A percentile compares a stretch with the other conserved stretches of the same genome.
Evolutionary conservation across 2,797 vertebrate genomes (phyloP).

Genomic region (Hydrocynus forskahlii): DNA sequence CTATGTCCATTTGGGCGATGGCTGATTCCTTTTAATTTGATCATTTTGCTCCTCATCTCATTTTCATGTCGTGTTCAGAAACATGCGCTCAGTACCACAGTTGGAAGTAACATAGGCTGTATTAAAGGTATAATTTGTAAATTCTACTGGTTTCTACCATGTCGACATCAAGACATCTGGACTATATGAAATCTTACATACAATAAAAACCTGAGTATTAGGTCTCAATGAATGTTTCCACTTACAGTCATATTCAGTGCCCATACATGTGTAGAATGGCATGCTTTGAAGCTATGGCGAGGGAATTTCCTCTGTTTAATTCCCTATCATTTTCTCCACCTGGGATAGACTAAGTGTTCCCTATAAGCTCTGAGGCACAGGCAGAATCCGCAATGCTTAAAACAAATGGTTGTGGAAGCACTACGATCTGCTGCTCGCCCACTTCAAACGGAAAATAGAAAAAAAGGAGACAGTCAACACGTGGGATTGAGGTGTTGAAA

Average conservation of each 20-base stretch:
- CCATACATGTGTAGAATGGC: slow-evolving; percentile 39
- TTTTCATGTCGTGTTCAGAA: not conserved
- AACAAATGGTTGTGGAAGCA: slow-evolving; percentile 61
- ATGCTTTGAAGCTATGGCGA: slow-evolving; percentile 52
- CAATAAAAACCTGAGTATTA: slow-evolving; percentile 5
- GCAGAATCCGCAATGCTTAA: slow-evolving; percentile 58
- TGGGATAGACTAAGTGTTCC: slow-evolving; percentile 48
- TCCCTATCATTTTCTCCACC: slow-evolving; percentile 59
- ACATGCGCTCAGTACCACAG: not conserved
- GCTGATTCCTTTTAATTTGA: not conserved
- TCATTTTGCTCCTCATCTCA: not conserved
- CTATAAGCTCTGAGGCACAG: slow-evolving; percentile 38
- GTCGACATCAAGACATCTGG: not conserved
- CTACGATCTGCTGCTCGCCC: slow-evolving; percentile 57
- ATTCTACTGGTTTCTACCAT: not conserved
- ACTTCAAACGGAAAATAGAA: slow-evolving; percentile 69
- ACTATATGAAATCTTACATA: not conserved
- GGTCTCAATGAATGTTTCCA: slow-evolving; percentile 15
- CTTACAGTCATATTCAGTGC: slow-evolving; percentile 32
- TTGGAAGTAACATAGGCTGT: not conserved
- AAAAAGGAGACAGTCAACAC: slow-evolving; percentile 61
- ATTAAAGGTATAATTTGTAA: not conserved
- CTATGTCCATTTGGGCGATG: not conserved
- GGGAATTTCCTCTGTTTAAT: slow-evolving; percentile 56
- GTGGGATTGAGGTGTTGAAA: slow-evolving; percentile 57